Evolutionary conservation across 2,888 invertebrate genomes (phyloP).

Genomic region (Troides aeacus): DNA sequence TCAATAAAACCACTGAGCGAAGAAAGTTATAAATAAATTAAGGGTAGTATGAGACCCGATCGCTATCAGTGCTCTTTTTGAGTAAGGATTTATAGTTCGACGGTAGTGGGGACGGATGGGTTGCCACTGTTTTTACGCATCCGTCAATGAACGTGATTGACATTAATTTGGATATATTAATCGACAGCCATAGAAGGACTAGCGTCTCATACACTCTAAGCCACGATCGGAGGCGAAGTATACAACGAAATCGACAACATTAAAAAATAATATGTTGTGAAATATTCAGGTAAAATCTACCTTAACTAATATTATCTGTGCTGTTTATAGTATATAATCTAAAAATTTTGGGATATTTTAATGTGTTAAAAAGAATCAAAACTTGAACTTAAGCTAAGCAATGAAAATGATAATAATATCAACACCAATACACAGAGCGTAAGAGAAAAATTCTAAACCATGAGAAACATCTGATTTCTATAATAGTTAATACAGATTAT

Average conservation of each 20-base stretch:
- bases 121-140: constrained; percentile 71
- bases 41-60: constrained; percentile 53
- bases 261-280: background rate
- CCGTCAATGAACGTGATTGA: constrained; percentile 72
- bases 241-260: background rate
- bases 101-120: constrained; percentile 43
- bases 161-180: constrained; percentile 54
- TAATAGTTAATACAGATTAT: too few species aligned
- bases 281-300: background rate
- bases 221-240: constrained; percentile 1
- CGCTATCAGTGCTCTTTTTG: constrained; percentile 57
- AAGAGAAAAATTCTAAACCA: too few species aligned
- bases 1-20: constrained; percentile 61
- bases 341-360: too few species aligned
- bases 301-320: too few species aligned
- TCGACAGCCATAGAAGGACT: constrained; percentile 26
- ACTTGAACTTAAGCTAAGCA: too few species aligned
- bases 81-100: constrained; percentile 60
- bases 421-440: too few species aligned
- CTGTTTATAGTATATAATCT: too few species aligned
- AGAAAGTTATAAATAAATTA: constrained; percentile 67
- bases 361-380: too few species aligned
- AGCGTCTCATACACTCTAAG: constrained; percentile 35
- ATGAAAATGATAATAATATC: too few species aligned
- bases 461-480: too few species aligned